A percentile compares a stretch with the other conserved stretches of the same genome.
Evolutionary conservation across 2,797 vertebrate genomes (phyloP).

Genomic region (Amblyopsis hoosieri): DNA sequence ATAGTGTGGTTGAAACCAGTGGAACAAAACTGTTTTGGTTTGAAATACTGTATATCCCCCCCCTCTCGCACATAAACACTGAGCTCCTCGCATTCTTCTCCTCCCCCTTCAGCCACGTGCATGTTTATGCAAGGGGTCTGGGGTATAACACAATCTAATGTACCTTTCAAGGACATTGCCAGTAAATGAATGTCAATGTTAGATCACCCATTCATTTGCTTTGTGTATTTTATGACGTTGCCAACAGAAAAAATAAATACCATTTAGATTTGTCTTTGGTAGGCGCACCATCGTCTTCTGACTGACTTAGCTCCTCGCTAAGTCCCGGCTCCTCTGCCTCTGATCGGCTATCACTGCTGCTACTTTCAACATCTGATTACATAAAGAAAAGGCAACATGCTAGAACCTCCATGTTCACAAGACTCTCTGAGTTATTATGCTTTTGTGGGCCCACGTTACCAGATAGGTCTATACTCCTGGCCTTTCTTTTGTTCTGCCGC

Average conservation of each 20-base stretch:
- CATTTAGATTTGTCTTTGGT: conserved; percentile 39
- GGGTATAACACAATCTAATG: too few relatives aligned
- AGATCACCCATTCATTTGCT: too few relatives aligned
- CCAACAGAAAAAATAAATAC: conserved; percentile 24
- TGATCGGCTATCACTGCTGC: conserved; percentile 66
- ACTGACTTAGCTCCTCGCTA: conserved; percentile 78
- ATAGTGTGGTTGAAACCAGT: too few relatives aligned
- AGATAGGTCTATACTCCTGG: conserved; percentile 70
- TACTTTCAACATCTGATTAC: conserved; percentile 60
- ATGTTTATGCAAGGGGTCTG: too few relatives aligned
- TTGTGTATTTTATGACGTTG: too few relatives aligned
- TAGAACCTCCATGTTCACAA: not conserved
- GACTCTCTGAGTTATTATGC: not conserved
- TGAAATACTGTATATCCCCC: too few relatives aligned
- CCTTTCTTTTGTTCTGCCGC: conserved; percentile 59
- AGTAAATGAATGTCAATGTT: too few relatives aligned
- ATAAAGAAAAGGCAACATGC: conserved; percentile 25
- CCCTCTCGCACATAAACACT: too few relatives aligned
- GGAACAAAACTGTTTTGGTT: too few relatives aligned
- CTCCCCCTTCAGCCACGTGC: too few relatives aligned
- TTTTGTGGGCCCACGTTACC: not conserved
- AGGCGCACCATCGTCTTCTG: conserved; percentile 85
- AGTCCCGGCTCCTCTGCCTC: conserved; percentile 78
- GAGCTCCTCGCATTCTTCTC: too few relatives aligned
- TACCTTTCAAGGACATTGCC: too few relatives aligned